Conservation (phyloP, 2,888 invertebrate genomes). For the Malthinus seriepunctatus region DNA sequence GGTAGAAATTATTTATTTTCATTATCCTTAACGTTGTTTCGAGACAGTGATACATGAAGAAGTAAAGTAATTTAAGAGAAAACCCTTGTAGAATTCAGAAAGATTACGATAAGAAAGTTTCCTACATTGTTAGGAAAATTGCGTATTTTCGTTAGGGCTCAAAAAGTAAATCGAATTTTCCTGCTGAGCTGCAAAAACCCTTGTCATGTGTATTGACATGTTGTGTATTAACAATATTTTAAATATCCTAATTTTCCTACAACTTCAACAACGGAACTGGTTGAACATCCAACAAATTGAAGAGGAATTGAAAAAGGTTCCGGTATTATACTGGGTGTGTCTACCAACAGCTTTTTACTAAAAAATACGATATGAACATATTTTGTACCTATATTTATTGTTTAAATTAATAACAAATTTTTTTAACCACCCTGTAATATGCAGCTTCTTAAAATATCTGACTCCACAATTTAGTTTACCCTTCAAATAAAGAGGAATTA, state of each 20-base stretch:
- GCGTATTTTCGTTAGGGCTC: constrained; percentile 17
- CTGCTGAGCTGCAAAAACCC: constrained; percentile 2
- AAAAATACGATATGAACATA: no score
- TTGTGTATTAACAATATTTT: constrained; percentile 5
- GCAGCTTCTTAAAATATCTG: no score
- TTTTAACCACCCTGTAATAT: no score
- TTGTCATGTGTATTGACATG: constrained; percentile 2
- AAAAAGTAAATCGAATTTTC: constrained; percentile 2
- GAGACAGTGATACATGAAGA: constrained; percentile 18
- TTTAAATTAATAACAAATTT: no score
- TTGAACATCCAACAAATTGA: no score
- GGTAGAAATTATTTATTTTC: constrained; percentile 16
- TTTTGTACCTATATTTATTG: no score
- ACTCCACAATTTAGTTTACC: no score
- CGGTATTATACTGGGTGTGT: no score
- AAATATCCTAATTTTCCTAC: background rate
- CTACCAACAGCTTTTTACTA: no score
- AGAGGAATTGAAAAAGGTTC: no score
- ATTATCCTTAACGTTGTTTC: constrained; percentile 9
- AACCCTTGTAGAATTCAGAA: constrained; percentile 15
- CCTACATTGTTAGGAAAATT: constrained; percentile 9
- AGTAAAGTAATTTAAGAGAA: constrained; percentile 13
- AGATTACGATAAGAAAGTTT: constrained; percentile 18
- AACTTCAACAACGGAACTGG: no score
- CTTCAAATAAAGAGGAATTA: no score